phyloP scores from a whole-genome alignment of 1,140 invertebrate species.

The Drosophila jambulina region DNA sequence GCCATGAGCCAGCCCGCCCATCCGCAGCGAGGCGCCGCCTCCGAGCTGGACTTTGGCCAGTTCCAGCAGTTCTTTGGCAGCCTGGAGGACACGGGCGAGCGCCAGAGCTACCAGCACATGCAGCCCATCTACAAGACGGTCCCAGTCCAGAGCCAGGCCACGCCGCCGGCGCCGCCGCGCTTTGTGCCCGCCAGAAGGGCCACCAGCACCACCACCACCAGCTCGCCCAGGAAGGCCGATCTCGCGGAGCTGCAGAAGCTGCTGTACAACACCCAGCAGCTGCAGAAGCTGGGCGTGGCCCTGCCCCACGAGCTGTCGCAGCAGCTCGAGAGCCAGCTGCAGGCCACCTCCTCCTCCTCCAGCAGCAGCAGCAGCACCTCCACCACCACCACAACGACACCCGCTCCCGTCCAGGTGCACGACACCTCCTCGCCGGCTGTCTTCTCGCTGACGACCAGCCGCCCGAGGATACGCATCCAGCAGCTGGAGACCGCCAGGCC shows the following conservation, averaged over 20 bases:
- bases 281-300: conserved; percentile 85
- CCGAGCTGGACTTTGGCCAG: conserved; percentile 50
- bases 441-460: conserved; percentile 76
- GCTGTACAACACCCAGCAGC: conserved; percentile 78
- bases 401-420: conserved; percentile 33
- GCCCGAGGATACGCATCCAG: conserved; percentile 40
- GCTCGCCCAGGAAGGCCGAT: conserved; percentile 40
- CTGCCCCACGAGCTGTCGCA: conserved; percentile 76
- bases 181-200: conserved; percentile 15
- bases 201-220: conserved; percentile 4
- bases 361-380: background rate
- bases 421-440: conserved; percentile 76
- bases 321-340: conserved; percentile 71
- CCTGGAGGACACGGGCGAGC: conserved; percentile 65
- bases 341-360: conserved; percentile 35
- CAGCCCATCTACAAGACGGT: conserved; percentile 77
- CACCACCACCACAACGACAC: conserved; percentile 27
- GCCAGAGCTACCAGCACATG: conserved; percentile 72
- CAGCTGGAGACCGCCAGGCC: conserved; percentile 14
- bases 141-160: background rate
- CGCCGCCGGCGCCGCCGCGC: background rate
- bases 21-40: conserved; percentile 31
- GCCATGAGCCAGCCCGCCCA: conserved; percentile 65
- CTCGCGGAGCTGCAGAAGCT: conserved; percentile 76
- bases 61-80: conserved; percentile 74